Evolutionary conservation across 2,888 invertebrate genomes (phyloP), one percentile per base, ranked within the genome.

Genomic region (Gymnoscelis rufifasciata): DNA sequence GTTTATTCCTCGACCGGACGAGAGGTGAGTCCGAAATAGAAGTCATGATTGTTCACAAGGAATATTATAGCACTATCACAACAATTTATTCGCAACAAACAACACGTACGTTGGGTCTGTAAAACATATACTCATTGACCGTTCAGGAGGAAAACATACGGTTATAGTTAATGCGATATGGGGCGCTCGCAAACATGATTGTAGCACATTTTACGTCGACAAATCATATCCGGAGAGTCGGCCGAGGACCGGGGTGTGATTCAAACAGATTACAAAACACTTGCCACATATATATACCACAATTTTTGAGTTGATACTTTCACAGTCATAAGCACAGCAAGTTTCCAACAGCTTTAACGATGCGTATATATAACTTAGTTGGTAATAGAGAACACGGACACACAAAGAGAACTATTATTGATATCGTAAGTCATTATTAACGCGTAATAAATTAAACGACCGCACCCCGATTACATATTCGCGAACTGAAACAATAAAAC

Each of bases 181-280:
- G 67, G 68, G 66, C 66, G 71, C 76, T 70, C 68, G 66, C 77
- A 70, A 72, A 73, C 62, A 75, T 74, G 83, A 87, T 86, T 42
- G 38, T 27, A 82, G 78, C 76, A 82, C 84, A 83, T 81, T 80
- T 84, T 82, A 75, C 75, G 77, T 80, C 83, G 83, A 82, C 86
- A 84, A 86, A 86, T 84, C 87, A 84, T 82, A 87, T 87, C 88
- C 88, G 88, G 82, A 82, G 79, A 75, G 68, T 52, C 61, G 63
- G 68, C 66, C 66, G 70, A 67, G 71, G 73, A 71, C 60, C 65
- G 69, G 64, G 72, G 73, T 63, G 71, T 83, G 83, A 84, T 74
- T 84, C 83, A 83, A n/a, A 75, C 70, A 67, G 76, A 78, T 78
- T 78, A 78, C 78, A 62, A 66, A 69, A 14, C 13, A 15, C 15